Evolutionary conservation across 1,140 invertebrate genomes (phyloP).

Genomic region (Bombus confusus): DNA sequence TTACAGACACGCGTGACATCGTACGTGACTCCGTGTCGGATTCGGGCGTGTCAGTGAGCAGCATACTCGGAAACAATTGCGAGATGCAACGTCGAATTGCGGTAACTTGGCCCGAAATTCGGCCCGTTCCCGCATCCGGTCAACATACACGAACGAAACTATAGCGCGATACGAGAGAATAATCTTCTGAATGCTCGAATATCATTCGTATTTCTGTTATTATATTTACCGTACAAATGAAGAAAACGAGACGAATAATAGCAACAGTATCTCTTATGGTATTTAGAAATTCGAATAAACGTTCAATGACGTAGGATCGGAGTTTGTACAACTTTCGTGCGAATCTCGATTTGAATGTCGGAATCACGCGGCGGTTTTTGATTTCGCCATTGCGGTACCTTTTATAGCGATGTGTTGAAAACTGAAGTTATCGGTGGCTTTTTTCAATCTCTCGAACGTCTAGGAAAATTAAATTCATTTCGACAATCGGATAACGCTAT

Average conservation of each 20-base stretch:
- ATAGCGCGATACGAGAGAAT: neutral
- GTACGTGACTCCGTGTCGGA: slow-evolving; percentile 5
- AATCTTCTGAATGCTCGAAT: neutral
- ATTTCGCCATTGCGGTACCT: too few relatives aligned
- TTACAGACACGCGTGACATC: neutral
- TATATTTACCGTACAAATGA: neutral
- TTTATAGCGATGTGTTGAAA: too few relatives aligned
- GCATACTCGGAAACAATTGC: slow-evolving; percentile 22
- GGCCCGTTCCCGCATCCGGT: too few relatives aligned
- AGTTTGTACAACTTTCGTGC: too few relatives aligned
- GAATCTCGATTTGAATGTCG: neutral
- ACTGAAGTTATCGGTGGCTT: too few relatives aligned
- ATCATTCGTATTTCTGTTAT: neutral
- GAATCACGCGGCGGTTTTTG: neutral
- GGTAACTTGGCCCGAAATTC: neutral
- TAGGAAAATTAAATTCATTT: too few relatives aligned
- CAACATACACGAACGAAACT: neutral
- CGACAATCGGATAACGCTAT: too few relatives aligned
- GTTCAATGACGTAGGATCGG: too few relatives aligned
- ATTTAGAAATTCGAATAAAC: too few relatives aligned
- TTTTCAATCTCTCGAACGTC: too few relatives aligned
- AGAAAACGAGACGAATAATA: neutral
- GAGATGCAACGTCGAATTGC: neutral
- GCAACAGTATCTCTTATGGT: too few relatives aligned
- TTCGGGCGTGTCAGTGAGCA: neutral